Evolutionary conservation across 1,140 invertebrate species (phyloP), one percentile per base, ranked within the genome.

Genomic region (Halesus radiatus): DNA sequence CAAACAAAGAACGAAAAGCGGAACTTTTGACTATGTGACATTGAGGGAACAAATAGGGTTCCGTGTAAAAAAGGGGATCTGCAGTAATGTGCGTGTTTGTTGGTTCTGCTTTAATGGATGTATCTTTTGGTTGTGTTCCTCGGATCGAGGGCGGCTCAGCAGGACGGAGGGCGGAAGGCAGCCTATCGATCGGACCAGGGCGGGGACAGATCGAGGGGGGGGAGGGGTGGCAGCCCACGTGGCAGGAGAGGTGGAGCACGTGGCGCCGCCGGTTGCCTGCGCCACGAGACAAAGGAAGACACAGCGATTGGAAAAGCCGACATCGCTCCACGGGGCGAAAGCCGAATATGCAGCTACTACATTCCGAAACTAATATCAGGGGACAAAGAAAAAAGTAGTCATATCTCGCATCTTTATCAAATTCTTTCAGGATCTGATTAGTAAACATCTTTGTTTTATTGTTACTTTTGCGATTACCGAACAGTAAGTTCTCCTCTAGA

Each of bases 91-190:
- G n/a, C 16, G 3, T 20, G 18, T 20, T 20, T 60, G 56, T 18
- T 23, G 56, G 15, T 60, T 60, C 10, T 18, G 6, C 7, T 45
- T 45, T 45, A 10, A 45, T 45, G 10, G 37, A 45, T 45, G 37
- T 13, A 45, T 45, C 37, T 45, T 45, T 45, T 45, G 37, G 37
- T 13, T 56, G 0, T 1, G 54, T 56, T n/a, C n/a, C 16, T n/a
- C 2, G 54, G 54, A 22, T 56, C 10, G n/a, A 10, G n/a, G 18
- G n/a, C 20, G 60, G 68, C 23, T 52, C 37, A 45, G 68, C 68
- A 72, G 68, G 68, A 50, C 68, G 66, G n/a, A 70, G 66, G 66
- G 66, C 37, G 68, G 45, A 54, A 50, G 68, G 68, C 45, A 13
- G 68, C 45, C 68, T 66, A 72, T 72, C 68, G 68, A 72, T 52